Evolutionary conservation across 2,888 invertebrate genomes (phyloP).

Genomic region (Idaea straminata): DNA sequence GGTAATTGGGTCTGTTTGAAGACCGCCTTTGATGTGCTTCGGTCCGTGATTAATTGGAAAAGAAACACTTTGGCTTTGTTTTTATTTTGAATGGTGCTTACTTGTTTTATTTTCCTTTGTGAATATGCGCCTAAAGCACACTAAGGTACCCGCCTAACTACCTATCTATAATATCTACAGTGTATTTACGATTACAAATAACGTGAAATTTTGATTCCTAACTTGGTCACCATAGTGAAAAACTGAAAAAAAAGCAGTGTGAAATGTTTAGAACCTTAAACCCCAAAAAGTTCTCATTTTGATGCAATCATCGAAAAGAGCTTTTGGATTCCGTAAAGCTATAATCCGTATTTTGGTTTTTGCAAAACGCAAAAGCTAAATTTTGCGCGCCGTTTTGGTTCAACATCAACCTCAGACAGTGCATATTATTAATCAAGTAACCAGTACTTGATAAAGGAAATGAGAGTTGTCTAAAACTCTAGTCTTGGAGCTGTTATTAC

Average conservation of each 20-base stretch:
- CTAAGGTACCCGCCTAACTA: neutral
- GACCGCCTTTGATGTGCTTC: neutral
- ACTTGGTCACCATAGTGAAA: neutral
- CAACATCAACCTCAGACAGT: conserved; percentile 16
- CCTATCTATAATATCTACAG: neutral
- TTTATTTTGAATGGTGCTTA: neutral
- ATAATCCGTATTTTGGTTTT: neutral
- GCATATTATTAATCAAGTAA: conserved; percentile 13
- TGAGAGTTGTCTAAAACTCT: conserved; percentile 11
- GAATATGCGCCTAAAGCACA: neutral
- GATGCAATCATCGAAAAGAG: neutral
- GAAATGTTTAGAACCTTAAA: too few relatives aligned
- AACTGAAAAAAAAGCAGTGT: neutral
- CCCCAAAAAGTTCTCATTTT: neutral
- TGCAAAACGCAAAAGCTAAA: neutral
- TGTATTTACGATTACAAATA: too few relatives aligned
- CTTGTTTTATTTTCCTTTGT: neutral
- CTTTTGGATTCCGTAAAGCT: too few relatives aligned
- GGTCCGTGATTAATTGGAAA: neutral
- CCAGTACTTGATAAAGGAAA: conserved; percentile 17
- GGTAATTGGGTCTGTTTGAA: neutral
- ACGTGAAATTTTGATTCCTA: too few relatives aligned
- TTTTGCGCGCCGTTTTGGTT: conserved; percentile 16
- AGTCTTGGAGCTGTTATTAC: conserved; percentile 12
- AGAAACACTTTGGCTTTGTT: neutral